Percentiles rank a stretch among this genome's conserved stretches.
Conservation (phyloP, 2,888 invertebrate genomes). For the Lycaena phlaeas region DNA sequence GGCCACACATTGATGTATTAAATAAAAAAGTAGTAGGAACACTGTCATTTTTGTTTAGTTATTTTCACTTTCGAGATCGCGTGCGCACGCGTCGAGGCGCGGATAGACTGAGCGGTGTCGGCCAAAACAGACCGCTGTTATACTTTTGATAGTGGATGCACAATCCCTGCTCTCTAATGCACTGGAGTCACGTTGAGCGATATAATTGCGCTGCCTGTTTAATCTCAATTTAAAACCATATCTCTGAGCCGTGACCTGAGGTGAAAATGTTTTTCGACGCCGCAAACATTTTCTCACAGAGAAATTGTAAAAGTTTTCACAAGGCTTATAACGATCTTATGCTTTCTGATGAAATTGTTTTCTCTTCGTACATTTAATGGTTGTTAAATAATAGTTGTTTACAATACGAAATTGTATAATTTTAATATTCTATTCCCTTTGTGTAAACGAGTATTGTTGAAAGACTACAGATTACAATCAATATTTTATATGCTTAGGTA, state of each 20-base stretch:
- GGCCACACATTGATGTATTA: slow-evolving; percentile 36
- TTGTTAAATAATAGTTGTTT: background rate
- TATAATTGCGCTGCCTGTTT: slow-evolving; percentile 61
- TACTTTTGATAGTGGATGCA: slow-evolving; percentile 67
- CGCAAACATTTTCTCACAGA: slow-evolving; percentile 48
- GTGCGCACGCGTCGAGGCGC: slow-evolving; percentile 49
- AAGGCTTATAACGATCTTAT: slow-evolving; percentile 13
- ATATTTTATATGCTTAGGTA: too few relatives aligned
- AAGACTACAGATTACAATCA: too few relatives aligned
- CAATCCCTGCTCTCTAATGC: slow-evolving; percentile 62
- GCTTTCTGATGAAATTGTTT: slow-evolving; percentile 3
- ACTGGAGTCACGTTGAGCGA: slow-evolving; percentile 65
- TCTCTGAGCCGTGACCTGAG: slow-evolving; percentile 62
- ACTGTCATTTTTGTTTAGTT: slow-evolving; percentile 56
- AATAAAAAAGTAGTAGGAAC: slow-evolving; percentile 40
- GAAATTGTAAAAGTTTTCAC: slow-evolving; percentile 37
- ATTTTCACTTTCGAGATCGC: slow-evolving; percentile 61
- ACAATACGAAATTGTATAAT: background rate
- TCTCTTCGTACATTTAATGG: background rate
- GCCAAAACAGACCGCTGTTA: slow-evolving; percentile 47
- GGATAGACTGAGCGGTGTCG: slow-evolving; percentile 56
- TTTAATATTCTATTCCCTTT: too few relatives aligned
- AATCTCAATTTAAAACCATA: slow-evolving; percentile 66
- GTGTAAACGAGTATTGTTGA: too few relatives aligned
- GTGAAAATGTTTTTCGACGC: slow-evolving; percentile 66